Evolutionary conservation across 2,888 invertebrate species (phyloP), one percentile per base, ranked within the genome.

Genomic region (Sphaeridia pumilis): DNA sequence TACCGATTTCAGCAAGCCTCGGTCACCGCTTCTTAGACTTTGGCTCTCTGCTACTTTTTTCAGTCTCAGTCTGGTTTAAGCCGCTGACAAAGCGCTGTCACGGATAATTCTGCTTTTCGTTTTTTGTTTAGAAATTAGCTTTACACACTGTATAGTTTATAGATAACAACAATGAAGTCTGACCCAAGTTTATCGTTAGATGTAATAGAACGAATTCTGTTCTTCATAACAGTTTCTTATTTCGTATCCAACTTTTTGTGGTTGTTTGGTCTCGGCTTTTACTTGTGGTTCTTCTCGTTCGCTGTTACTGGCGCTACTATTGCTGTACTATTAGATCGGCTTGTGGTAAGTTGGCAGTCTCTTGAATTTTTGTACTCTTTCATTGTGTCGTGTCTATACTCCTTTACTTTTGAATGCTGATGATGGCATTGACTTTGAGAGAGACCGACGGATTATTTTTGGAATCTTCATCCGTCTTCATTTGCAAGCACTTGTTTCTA

Each of bases 201-300:
- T 25, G 49, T 49, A 3, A 20, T 42, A 2, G 49, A 49, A 22
- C 3, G 49, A 3, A 42, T 49, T 21, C 22, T 49, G 22, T 49
- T 49, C 21, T 49, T 41, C n/a, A 27, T 26, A 21, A 42, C 31
- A 5, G 42, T 20, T 12, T 49, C 49, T 14, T 49, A 49, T 21
- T 49, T 49, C 21, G 7, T 41, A n/a, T 42, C 42, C 14, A 49
- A 49, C 28, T 49, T 49, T 31, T 24, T 49, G 7, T 49, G 49
- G 49, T 3, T 49, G 2, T 20, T 49, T 27, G 49, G 49, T 7
- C 31, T 49, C 25, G n/a, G 17, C 22, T 49, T 49, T 31, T 27
- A 41, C 24, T 26, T 21, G 4, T 49, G 49, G 49, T 49, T 49
- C 42, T 4, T 49, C 17, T 20, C 28, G 3, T 12, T 41, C 4